Percentiles rank a stretch among this genome's conserved stretches.
phyloP scores from a whole-genome alignment of 2,113 vertebrate genomes.

The Burhinus bistriatus region DNA sequence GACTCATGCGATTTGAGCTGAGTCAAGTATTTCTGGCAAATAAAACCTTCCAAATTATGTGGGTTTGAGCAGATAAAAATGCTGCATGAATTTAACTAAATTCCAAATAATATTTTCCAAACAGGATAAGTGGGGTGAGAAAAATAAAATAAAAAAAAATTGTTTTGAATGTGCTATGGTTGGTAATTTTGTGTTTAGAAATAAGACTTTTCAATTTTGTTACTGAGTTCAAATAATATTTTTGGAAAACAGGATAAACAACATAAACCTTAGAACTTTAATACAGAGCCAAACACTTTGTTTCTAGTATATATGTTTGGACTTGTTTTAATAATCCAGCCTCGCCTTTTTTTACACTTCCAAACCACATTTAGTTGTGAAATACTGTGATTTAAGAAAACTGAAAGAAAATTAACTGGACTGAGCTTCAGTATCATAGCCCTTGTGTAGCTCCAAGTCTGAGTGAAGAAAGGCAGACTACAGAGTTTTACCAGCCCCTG shows the following conservation, averaged over 20 bases:
- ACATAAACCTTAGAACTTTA: not conserved
- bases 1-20: not conserved
- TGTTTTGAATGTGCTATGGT: not conserved
- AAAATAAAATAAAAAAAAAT: not conserved
- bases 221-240: not conserved
- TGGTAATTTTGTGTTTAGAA: not conserved
- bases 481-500: not conserved
- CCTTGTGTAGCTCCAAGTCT: not conserved
- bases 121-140: not conserved
- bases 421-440: not conserved
- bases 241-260: not conserved
- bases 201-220: not conserved
- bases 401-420: accelerated
- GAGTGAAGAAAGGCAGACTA: not conserved
- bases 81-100: not conserved
- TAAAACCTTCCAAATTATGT: not conserved
- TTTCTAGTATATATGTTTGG: not conserved
- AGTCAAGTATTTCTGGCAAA: not conserved
- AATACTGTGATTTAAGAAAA: not conserved
- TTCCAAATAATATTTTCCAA: not conserved
- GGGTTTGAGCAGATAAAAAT: not conserved
- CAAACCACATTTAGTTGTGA: not conserved
- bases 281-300: not conserved
- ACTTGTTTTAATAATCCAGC: not conserved
- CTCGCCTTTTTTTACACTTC: not conserved